Percentiles rank a stretch among this genome's conserved stretches.
Evolutionary conservation across 2,797 vertebrate genomes (phyloP).

Genomic region (Adrianichthys oophorus): DNA sequence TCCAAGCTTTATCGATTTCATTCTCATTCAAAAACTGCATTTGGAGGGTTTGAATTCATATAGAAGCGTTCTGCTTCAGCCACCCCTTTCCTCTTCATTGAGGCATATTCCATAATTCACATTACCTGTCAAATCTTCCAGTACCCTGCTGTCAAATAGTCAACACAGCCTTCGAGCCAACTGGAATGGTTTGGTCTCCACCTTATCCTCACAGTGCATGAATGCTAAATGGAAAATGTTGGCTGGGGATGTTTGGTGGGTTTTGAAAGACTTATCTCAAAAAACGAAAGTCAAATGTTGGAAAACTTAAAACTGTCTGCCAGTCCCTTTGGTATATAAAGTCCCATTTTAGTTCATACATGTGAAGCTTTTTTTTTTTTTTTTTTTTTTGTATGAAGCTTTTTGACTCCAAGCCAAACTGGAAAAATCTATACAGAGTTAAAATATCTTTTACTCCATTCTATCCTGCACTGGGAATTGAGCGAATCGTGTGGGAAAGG

Average conservation of each 20-base stretch:
- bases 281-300: conserved; percentile 51
- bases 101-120: conserved; percentile 61
- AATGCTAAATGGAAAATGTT: conserved; percentile 16
- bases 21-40: conserved; percentile 67
- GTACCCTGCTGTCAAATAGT: conserved; percentile 49
- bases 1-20: conserved; percentile 63
- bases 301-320: conserved; percentile 52
- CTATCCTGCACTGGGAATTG: conserved; percentile 22
- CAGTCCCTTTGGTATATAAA: conserved; percentile 64
- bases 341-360: conserved; percentile 56
- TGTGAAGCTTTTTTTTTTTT: conserved; percentile 51
- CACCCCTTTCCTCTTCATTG: conserved; percentile 16
- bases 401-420: conserved; percentile 34
- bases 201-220: conserved; percentile 38
- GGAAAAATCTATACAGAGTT: conserved; percentile 45
- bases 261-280: conserved; percentile 49
- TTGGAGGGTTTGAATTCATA: conserved; percentile 65
- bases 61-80: conserved; percentile 42
- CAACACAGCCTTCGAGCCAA: conserved; percentile 33
- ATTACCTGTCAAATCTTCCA: conserved; percentile 64
- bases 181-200: conserved; percentile 32
- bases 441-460: conserved; percentile 31
- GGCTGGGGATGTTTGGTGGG: conserved; percentile 3
- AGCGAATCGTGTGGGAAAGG: conserved; percentile 34
- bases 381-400: conserved; percentile 33